phyloP scores from a whole-genome alignment of 2,113 vertebrate genomes.

The Spea bombifrons region DNA sequence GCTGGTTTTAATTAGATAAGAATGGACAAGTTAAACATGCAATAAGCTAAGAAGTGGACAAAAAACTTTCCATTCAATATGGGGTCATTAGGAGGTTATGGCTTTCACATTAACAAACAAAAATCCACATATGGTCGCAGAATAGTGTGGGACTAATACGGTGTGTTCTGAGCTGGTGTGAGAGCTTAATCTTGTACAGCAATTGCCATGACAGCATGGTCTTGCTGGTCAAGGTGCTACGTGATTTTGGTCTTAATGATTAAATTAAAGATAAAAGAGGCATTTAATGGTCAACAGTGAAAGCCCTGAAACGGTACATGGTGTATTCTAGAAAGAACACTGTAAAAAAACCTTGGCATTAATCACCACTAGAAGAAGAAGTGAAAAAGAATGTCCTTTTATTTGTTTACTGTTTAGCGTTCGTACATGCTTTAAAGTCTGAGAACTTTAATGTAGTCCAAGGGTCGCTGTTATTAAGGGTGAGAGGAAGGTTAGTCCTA shows the following conservation, averaged over 20 bases:
- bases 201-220: background rate
- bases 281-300: background rate
- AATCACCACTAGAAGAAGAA: background rate
- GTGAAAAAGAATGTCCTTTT: background rate
- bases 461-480: background rate
- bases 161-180: background rate
- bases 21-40: constrained; percentile 7
- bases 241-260: background rate
- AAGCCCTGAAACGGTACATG: background rate
- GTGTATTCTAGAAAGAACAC: background rate
- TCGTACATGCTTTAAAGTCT: background rate
- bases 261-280: background rate
- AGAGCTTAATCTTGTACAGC: background rate
- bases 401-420: background rate
- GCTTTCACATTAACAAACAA: background rate
- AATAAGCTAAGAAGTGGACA: constrained; percentile 1
- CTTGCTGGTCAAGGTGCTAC: background rate
- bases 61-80: background rate
- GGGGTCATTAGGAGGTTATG: constrained; percentile 12
- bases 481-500: background rate
- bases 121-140: background rate
- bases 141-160: background rate
- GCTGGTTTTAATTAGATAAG: background rate
- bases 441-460: constrained; percentile 1
- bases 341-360: background rate